Percentiles rank a stretch among this genome's conserved stretches.
These are phyloP conservation scores for Zaprionus vittiger DNA, from an alignment of 1,140 invertebrate species.

Conservation along the genomic window DNA sequence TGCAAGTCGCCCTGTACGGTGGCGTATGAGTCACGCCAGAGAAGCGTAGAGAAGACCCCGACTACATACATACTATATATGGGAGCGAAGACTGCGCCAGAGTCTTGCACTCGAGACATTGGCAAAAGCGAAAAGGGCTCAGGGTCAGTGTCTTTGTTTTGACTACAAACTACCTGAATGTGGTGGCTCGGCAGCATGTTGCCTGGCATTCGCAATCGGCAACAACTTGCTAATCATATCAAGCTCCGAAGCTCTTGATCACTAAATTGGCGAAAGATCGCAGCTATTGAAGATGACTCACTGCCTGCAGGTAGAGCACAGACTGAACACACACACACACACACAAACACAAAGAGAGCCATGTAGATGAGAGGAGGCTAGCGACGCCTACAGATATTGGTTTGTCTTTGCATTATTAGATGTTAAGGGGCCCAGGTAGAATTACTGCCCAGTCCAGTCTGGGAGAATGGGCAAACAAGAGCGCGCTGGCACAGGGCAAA, in stretches of 20 bases:
- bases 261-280: constrained; percentile 4
- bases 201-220: constrained; percentile 6
- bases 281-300: constrained; percentile 59
- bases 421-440: constrained; percentile 66
- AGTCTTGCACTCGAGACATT: constrained; percentile 28
- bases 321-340: constrained; percentile 18
- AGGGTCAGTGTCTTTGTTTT: constrained; percentile 55
- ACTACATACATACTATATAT: neutral
- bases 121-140: constrained; percentile 50
- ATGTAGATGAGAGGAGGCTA: neutral
- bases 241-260: constrained; percentile 65
- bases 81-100: neutral
- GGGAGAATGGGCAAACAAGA: constrained; percentile 69
- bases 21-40: constrained; percentile 34
- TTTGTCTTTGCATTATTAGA: constrained; percentile 58
- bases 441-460: constrained; percentile 55
- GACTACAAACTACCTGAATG: constrained; percentile 65
- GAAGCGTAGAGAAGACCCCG: constrained; percentile 11
- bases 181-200: constrained; percentile 25
- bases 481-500: constrained; percentile 27
- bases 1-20: constrained; percentile 15
- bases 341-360: neutral
- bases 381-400: constrained; percentile 22
- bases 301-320: constrained; percentile 54
- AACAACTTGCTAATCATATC: constrained; percentile 76